A percentile compares a stretch with the other conserved stretches of the same genome.
These are phyloP conservation scores for Furcifer pardalis DNA, from an alignment of 2,797 vertebrate species.

Conservation along the genomic window DNA sequence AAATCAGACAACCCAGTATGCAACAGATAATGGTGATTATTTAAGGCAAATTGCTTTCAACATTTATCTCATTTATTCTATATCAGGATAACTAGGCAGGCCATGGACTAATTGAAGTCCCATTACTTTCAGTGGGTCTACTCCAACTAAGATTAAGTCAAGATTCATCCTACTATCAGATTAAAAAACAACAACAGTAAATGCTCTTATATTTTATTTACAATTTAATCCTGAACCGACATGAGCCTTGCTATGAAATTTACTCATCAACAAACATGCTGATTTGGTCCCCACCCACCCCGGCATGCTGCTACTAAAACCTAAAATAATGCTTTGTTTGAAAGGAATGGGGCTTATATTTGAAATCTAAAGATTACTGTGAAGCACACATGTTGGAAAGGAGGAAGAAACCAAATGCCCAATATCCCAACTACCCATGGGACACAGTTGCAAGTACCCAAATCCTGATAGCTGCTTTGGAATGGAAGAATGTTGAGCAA, in stretches of 20 bases:
- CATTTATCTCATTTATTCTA: too few species aligned
- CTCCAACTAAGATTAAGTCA: background rate
- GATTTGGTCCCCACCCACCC: background rate
- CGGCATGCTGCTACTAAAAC: background rate
- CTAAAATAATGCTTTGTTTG: background rate
- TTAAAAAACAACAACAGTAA: background rate
- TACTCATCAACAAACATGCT: background rate
- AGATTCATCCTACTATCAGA: background rate
- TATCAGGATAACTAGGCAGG: too few species aligned
- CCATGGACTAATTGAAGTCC: background rate
- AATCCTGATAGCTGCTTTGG: too few species aligned
- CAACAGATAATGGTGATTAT: too few species aligned
- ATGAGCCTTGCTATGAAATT: background rate
- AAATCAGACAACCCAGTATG: too few species aligned
- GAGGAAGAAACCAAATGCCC: too few species aligned
- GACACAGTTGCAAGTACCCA: too few species aligned
- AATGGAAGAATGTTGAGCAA: background rate
- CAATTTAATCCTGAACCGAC: background rate
- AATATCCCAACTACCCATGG: background rate
- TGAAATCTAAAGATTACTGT: background rate
- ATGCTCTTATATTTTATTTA: background rate
- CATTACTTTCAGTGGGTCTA: background rate
- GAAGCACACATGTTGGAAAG: too few species aligned
- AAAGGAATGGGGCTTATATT: background rate
- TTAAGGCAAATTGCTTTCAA: too few species aligned